phyloP scores from a whole-genome alignment of 2,113 vertebrate genomes.

The Stictonetta naevosa region DNA sequence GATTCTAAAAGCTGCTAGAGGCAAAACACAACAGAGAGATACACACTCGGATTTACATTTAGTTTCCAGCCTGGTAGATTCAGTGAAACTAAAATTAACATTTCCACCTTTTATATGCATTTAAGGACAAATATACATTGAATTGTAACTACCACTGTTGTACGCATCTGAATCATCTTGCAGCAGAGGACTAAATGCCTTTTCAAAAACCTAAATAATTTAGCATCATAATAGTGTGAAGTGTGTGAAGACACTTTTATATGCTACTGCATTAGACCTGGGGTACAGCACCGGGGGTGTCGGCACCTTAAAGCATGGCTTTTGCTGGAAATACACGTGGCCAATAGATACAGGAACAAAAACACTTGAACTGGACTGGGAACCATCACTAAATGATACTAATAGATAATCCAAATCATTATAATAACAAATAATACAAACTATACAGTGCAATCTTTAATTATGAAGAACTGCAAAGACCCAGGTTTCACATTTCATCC shows the following conservation, averaged over 20 bases:
- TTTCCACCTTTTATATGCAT: slow-evolving; percentile 23
- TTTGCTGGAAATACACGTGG: not conserved
- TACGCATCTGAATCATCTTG: not conserved
- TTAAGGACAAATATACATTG: slow-evolving; percentile 25
- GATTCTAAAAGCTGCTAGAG: slow-evolving; percentile 68
- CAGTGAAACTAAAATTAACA: slow-evolving; percentile 47
- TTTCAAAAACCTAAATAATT: slow-evolving; percentile 51
- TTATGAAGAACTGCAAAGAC: not conserved
- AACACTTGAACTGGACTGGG: not conserved
- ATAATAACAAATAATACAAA: not conserved
- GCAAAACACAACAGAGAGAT: slow-evolving; percentile 58
- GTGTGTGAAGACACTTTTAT: slow-evolving; percentile 9
- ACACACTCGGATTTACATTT: slow-evolving; percentile 28
- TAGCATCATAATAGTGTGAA: not conserved
- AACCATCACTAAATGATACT: not conserved
- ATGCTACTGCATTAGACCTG: slow-evolving; percentile 11
- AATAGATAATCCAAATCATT: not conserved
- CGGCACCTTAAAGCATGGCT: not conserved
- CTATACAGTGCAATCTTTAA: not conserved
- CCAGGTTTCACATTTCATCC: not conserved
- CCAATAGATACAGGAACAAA: not conserved
- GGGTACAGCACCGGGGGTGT: not conserved
- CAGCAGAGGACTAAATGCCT: slow-evolving; percentile 32
- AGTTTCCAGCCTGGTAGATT: slow-evolving; percentile 13
- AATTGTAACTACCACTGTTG: not conserved